A percentile compares a stretch with the other conserved stretches of the same genome.
Conservation (phyloP, 2,113 vertebrate species). For the Antechinus flavipes region DNA sequence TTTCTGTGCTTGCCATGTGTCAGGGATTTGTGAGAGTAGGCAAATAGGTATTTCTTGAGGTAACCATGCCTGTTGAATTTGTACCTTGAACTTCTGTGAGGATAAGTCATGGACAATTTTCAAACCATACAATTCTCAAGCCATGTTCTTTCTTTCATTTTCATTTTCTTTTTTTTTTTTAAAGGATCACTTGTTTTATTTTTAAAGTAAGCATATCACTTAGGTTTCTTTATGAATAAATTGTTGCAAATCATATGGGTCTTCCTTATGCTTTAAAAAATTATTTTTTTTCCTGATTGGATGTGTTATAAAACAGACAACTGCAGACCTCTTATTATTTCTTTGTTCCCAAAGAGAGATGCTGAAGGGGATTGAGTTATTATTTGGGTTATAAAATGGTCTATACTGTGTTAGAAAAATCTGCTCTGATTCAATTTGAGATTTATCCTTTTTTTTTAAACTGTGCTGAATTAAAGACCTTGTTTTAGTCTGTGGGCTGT, state of each 20-base stretch:
- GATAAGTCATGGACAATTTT: slow-evolving; percentile 76
- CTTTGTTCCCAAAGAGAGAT: background rate
- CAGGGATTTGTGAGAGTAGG: background rate
- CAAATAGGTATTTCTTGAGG: slow-evolving; percentile 65
- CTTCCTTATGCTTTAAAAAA: slow-evolving; percentile 6
- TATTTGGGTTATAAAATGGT: background rate
- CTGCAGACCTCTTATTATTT: background rate
- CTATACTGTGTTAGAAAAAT: background rate
- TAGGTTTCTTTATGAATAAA: slow-evolving; percentile 78
- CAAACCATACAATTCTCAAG: slow-evolving; percentile 73
- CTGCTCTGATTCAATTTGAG: background rate
- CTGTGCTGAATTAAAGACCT: background rate
- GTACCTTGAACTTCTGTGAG: slow-evolving; percentile 76
- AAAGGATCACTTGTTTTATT: background rate
- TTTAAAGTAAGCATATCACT: slow-evolving; percentile 55
- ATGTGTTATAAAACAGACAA: slow-evolving; percentile 32
- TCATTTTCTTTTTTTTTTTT: slow-evolving; percentile 2
- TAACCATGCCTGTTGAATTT: slow-evolving; percentile 76
- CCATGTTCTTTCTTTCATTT: slow-evolving; percentile 64
- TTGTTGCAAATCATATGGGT: slow-evolving; percentile 74
- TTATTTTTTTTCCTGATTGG: slow-evolving; percentile 50
- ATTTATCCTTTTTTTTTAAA: background rate
- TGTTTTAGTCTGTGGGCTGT: background rate
- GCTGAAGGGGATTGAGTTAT: background rate
- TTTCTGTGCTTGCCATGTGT: background rate